Percentiles rank a stretch among this genome's conserved stretches.
phyloP scores from a whole-genome alignment of 2,797 vertebrate genomes.

The Takifugu ocellatus region DNA sequence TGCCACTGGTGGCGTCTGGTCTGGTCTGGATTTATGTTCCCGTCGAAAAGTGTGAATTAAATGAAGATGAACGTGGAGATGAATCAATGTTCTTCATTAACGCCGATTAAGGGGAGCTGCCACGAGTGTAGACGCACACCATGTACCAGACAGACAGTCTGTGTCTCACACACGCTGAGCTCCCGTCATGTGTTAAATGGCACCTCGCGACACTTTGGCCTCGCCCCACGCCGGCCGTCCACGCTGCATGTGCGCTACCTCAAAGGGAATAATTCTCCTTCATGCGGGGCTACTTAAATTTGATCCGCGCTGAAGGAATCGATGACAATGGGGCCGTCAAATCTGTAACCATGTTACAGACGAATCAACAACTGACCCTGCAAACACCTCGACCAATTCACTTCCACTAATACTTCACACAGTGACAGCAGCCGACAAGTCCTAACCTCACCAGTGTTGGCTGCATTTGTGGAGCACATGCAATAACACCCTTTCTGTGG shows the following conservation, averaged over 20 bases:
- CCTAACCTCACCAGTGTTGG: too few species aligned
- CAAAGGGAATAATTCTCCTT: constrained; percentile 70
- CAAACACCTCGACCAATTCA: not conserved
- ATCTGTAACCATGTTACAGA: not conserved
- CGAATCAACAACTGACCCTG: not conserved
- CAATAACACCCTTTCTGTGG: too few species aligned
- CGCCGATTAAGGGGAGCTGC: constrained; percentile 56
- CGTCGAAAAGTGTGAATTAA: constrained; percentile 58
- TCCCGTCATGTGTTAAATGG: constrained; percentile 54
- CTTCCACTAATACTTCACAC: too few species aligned
- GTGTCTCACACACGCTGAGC: constrained; percentile 35
- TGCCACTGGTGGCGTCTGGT: constrained; percentile 2
- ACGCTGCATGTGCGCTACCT: constrained; percentile 49
- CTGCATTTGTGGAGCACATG: too few species aligned
- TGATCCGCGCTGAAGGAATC: constrained; percentile 12
- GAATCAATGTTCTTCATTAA: constrained; percentile 74
- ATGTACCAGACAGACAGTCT: constrained; percentile 59
- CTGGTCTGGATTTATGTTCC: constrained; percentile 8
- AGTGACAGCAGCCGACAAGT: too few species aligned
- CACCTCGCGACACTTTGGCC: constrained; percentile 50
- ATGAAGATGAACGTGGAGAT: constrained; percentile 69
- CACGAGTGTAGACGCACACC: constrained; percentile 62
- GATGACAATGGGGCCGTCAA: constrained; percentile 34
- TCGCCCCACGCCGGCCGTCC: constrained; percentile 35
- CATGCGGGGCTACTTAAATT: constrained; percentile 48